Evolutionary conservation across 2,797 vertebrate genomes (phyloP).

Genomic region (Ptychobarbus kaznakovi): DNA sequence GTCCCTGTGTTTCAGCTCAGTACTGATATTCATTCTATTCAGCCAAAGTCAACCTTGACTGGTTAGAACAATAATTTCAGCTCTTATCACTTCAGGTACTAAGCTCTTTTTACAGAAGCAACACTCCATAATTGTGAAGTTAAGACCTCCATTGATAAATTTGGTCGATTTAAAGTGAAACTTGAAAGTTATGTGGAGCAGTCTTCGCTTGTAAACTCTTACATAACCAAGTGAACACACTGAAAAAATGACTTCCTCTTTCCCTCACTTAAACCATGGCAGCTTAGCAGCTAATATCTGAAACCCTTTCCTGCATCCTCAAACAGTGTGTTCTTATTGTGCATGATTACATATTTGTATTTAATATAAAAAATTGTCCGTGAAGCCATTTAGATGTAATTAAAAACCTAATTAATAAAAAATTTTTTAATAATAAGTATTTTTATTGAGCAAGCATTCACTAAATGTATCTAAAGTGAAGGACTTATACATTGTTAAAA

Average conservation of each 20-base stretch:
- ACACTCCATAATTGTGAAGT: slow-evolving; percentile 1
- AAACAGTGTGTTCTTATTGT: slow-evolving; percentile 32
- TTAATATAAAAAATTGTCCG: background rate
- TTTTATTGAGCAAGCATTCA: background rate
- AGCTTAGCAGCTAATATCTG: slow-evolving; percentile 26
- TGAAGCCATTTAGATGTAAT: background rate
- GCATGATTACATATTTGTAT: background rate
- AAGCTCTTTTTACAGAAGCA: slow-evolving; percentile 13
- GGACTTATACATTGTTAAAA: background rate
- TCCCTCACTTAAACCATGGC: slow-evolving; percentile 29
- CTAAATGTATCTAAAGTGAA: background rate
- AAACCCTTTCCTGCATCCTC: slow-evolving; percentile 38
- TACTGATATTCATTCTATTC: slow-evolving; percentile 19
- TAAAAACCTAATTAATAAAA: background rate
- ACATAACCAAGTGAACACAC: slow-evolving; percentile 32
- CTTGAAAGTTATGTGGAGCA: slow-evolving; percentile 13
- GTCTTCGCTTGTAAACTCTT: slow-evolving; percentile 23
- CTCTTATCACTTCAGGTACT: slow-evolving; percentile 2
- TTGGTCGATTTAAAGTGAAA: slow-evolving; percentile 15
- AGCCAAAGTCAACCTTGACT: slow-evolving; percentile 26
- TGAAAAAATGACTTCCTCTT: slow-evolving; percentile 55
- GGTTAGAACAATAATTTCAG: slow-evolving; percentile 20
- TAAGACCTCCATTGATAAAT: background rate
- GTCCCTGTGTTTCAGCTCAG: slow-evolving; percentile 38
- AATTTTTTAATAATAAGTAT: background rate